A percentile compares a stretch with the other conserved stretches of the same genome.
These are phyloP conservation scores for Agriopis leucophaearia DNA, from an alignment of 2,888 invertebrate species.

Conservation along the genomic window DNA sequence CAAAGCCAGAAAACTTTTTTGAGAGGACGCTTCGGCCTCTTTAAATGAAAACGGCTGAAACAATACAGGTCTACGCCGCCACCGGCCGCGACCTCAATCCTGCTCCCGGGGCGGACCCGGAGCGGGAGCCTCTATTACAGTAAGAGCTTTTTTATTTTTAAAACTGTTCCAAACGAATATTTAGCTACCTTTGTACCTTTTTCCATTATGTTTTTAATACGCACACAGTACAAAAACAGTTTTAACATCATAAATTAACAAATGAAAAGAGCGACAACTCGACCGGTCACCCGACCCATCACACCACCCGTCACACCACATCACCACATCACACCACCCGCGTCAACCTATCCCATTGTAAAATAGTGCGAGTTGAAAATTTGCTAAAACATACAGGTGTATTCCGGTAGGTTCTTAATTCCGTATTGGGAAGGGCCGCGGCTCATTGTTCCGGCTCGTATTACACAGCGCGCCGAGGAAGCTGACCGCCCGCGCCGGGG, in stretches of 20 bases:
- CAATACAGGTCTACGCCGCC: constrained; percentile 2
- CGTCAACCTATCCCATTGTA: too few relatives aligned
- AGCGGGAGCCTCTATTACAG: constrained; percentile 8
- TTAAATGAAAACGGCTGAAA: constrained; percentile 15
- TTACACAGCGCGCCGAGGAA: background rate
- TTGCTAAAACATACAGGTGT: too few relatives aligned
- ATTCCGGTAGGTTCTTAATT: too few relatives aligned
- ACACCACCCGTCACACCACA: too few relatives aligned
- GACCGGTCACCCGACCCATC: background rate
- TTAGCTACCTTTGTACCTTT: background rate
- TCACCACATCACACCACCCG: too few relatives aligned
- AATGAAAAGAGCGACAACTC: background rate
- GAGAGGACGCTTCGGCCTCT: constrained; percentile 6
- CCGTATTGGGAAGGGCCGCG: too few relatives aligned
- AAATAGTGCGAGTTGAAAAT: too few relatives aligned
- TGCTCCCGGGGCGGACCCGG: too few relatives aligned
- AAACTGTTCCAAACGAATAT: background rate
- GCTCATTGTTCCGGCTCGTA: background rate
- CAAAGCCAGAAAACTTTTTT: constrained; percentile 13
- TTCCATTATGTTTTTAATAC: background rate
- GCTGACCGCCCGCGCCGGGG: background rate
- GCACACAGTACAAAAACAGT: too few relatives aligned
- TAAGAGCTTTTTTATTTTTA: constrained; percentile 15
- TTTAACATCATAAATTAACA: too few relatives aligned
- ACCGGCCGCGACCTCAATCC: constrained; percentile 7